Percentiles rank a stretch among this genome's conserved stretches.
These are phyloP conservation scores for Periophthalmodon schlosseri DNA, from an alignment of 2,113 vertebrate species.

Conservation along the genomic window DNA sequence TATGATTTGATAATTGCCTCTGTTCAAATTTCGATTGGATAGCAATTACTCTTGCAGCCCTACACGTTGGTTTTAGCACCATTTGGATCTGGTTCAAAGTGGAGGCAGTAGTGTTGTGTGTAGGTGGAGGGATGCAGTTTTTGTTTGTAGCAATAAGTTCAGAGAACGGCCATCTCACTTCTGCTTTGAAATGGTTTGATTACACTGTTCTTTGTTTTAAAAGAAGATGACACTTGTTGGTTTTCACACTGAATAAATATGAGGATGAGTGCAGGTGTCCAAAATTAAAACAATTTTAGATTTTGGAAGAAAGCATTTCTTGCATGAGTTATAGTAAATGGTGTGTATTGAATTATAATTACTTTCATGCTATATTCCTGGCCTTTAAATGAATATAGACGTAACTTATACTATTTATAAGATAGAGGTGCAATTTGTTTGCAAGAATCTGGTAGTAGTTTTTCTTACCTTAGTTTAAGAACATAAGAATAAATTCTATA, in stretches of 20 bases:
- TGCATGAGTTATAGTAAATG: not conserved
- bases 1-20: too few species aligned
- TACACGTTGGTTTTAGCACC: conserved; percentile 13
- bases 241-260: conserved; percentile 1
- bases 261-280: not conserved
- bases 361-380: not conserved
- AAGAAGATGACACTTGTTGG: not conserved
- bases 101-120: conserved; percentile 32
- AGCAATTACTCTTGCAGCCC: too few species aligned
- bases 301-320: not conserved
- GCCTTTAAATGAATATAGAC: not conserved
- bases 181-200: conserved; percentile 47
- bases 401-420: not conserved
- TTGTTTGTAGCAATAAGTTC: conserved; percentile 46
- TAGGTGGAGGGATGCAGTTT: conserved; percentile 44
- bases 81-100: conserved; percentile 51
- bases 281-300: not conserved
- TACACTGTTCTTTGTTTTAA: conserved; percentile 34
- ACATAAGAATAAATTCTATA: not conserved
- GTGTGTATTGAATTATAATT: not conserved
- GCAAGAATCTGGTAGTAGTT: not conserved
- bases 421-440: not conserved
- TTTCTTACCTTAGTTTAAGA: not conserved
- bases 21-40: too few species aligned
- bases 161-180: conserved; percentile 41